Evolutionary conservation across 2,888 invertebrate genomes (phyloP), one percentile per base, ranked within the genome.

Genomic region (Nipponacmea schrenckii): DNA sequence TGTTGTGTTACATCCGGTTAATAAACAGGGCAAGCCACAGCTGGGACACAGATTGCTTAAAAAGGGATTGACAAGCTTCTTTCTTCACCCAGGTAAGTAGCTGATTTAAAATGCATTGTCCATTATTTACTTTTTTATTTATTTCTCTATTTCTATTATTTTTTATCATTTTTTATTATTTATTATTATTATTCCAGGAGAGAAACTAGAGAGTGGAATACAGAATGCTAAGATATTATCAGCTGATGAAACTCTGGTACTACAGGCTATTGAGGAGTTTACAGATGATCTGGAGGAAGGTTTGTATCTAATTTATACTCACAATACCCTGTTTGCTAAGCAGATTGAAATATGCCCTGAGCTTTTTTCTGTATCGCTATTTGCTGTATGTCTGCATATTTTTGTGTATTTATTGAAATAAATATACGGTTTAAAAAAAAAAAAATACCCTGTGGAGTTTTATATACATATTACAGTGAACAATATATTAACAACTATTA

Each of bases 171-270:
- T 24, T 17, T 39, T 17, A 15, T 20, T 7, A 27, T 56, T 50
- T 0, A 17, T 50, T 48, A 66, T 15, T 64, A 8, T n/a, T 62
- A 10, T 64, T 62, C 44, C 68, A 85, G 86, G 83, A 46, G 86
- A 86, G 74, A 69, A 17, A 24, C 70, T 86, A n/a, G 81, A 83
- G 67, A 75, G 77, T 14, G 85, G 84, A 24, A 81, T 86, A 39
- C 81, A 85, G 72, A 76, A 80, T 66, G 80, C 80, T 20, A 76
- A 79, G 50, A 72, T 86, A 12, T 71, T 87, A 68, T 76, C 78
- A 15, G 83, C 82, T 66, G 81, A 85, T 71, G 85, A 87, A 68
- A 83, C 85, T 48, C 50, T 87, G 15, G 80, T 87, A n/a, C 74
- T 87, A 2, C 79, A 80, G 67, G 84, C 85, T n/a, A 71, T 70